Evolutionary conservation across 2,113 vertebrate genomes (phyloP), one percentile per base, ranked within the genome.

Genomic region (Grallaria varia): DNA sequence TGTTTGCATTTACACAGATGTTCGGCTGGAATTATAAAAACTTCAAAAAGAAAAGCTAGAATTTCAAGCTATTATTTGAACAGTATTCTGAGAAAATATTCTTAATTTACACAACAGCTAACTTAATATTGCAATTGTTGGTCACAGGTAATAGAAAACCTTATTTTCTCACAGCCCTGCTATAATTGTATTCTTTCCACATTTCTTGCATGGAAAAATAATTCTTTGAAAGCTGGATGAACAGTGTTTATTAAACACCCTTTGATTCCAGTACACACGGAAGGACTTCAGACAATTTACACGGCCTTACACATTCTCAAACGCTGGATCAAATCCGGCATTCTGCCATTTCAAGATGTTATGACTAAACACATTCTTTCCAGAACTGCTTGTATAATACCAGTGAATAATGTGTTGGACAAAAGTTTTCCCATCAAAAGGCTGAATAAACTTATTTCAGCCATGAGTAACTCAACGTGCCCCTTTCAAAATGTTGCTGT

Each of bases 371-470:
- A 63, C 17, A 37, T 67, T 88, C 58, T 84, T 85, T 77, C n/a
- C 67, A 91, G 18, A 12, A 4, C 39, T 69, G 55, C 10, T 80
- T 93, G 42, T 74, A 25, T 85, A 96, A 91, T 77, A 28, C 19
- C 50, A 88, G 39, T 56, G 63, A 90, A 94, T 88, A 91, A 87
- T 25, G 5, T 30, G n/a, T 66, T 66, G 56, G 90, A 77, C 63
- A 77, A 71, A 96, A 93, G 23, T 93, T 86, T 90, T 73, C 74
- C 47, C 25, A n/a, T 92, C 75, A 77, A 80, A 80, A 94, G 67
- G 27, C 52, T 90, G 78, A 90, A 87, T 86, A 89, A 91, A 91
- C 59, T 93, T 95, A 66, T 85, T 86, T 92, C 44, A 90, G 30
- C 53, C 68, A 37, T 71, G 75, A 88, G 71, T 47, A 95, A 86